Base-by-base conservation (phyloP, 2,888 invertebrate genomes). In the Odiellus spinosus region DNA sequence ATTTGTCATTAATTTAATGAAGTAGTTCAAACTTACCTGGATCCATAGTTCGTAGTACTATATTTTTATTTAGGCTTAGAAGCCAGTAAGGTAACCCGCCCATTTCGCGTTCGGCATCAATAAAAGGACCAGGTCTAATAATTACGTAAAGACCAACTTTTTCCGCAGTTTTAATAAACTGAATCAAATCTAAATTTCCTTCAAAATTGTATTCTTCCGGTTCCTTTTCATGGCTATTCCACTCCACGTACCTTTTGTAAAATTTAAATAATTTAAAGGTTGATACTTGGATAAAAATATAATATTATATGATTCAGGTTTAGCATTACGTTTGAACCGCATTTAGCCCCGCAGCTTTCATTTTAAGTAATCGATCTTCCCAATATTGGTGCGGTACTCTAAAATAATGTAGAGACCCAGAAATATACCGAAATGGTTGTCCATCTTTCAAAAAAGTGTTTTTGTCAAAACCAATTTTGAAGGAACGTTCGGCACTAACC, bases 61-160 rank as follows among this genome's bases (percentile, higher is more conserved):
- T 80, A 14, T 71, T 65, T 0, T 79, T 76, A 62, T 77, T 76
- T 2, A 62, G 62, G 49, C 71, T 68, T 11, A 82, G 65, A 38
- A 83, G 64, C 83, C 83, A 83, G 54, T 77, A 77, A 1, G 83
- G 83, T 20, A 83, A 69, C 4, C 85, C 85, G n/a, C 84, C 84
- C 66, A 76, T 72, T 57, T 91, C 90, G 66, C 87, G 77, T 69
- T 93, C 91, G 12, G 82, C 86, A 64, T 87, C 87, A 56, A 91
- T 88, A 59, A 86, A 93, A 0, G 91, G 91, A 0, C 91, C 91
- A 0, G 85, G 79, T 20, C 91, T 69, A 1, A 91, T 66, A 42
- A 90, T 74, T 1, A 87, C 85, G 19, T 79, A 67, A 34, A 93
- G 67, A 49, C 79, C 83, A 62, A 81, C 80, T 56, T 80, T 76